Percentiles rank a stretch among this genome's conserved stretches.
Evolutionary conservation across 2,888 invertebrate genomes (phyloP).

Genomic region (Luffia ferchaultella): DNA sequence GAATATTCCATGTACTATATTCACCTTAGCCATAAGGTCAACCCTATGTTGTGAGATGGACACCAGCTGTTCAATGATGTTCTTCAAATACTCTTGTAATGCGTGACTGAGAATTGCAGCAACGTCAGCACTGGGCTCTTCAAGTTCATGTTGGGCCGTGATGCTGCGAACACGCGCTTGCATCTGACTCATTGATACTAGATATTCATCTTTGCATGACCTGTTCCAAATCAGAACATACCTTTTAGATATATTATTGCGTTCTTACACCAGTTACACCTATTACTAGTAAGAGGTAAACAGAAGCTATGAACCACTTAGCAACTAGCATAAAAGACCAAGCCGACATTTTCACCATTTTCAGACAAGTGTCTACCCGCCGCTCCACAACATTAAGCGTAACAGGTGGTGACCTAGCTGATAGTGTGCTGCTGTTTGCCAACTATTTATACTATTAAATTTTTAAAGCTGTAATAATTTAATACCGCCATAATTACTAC

Average conservation of each 20-base stretch:
- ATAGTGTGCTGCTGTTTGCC: no score
- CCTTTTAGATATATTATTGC: slow-evolving; percentile 81
- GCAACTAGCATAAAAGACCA: no score
- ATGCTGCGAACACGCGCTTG: slow-evolving; percentile 80
- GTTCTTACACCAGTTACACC: slow-evolving; percentile 74
- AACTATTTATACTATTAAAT: no score
- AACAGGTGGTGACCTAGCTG: no score
- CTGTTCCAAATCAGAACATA: slow-evolving; percentile 29
- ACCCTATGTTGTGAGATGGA: slow-evolving; percentile 94
- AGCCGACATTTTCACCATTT: no score
- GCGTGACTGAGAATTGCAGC: slow-evolving; percentile 92
- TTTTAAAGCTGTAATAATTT: no score
- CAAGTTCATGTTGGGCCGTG: slow-evolving; percentile 79
- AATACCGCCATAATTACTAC: no score
- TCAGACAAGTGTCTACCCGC: no score
- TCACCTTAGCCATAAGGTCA: slow-evolving; percentile 84
- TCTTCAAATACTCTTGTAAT: slow-evolving; percentile 91
- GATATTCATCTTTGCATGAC: slow-evolving; percentile 93
- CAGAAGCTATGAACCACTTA: no score
- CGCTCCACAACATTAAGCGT: no score
- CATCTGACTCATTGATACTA: slow-evolving; percentile 80
- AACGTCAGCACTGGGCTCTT: slow-evolving; percentile 88
- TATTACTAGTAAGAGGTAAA: no score
- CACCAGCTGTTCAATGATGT: slow-evolving; percentile 88
- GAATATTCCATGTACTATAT: no score